A percentile compares a stretch with the other conserved stretches of the same genome.
Evolutionary conservation across 2,797 vertebrate species (phyloP).

Genomic region (Odontamblyopus rebecca): DNA sequence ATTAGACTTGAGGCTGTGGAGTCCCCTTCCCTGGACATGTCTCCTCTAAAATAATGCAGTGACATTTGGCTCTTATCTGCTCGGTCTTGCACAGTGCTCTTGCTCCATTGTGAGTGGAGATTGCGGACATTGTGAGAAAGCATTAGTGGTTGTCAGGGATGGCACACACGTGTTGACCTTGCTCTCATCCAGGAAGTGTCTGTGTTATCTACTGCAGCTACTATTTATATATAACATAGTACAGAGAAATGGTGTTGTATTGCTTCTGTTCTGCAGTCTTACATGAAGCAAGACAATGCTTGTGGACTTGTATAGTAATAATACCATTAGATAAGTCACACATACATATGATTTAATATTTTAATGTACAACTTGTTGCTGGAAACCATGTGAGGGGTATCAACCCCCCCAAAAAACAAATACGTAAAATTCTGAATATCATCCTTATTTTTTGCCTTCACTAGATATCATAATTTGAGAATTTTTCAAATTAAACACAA

Average conservation of each 20-base stretch:
- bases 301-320: not conserved
- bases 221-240: conserved; percentile 30
- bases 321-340: not conserved
- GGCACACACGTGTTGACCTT: conserved; percentile 51
- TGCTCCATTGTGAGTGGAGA: conserved; percentile 46
- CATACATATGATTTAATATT: no score
- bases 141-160: conserved; percentile 36
- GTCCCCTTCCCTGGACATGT: conserved; percentile 18
- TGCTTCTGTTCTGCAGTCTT: not conserved
- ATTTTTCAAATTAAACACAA: not conserved
- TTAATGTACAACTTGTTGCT: no score
- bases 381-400: no score
- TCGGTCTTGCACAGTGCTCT: conserved; percentile 23
- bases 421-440: no score
- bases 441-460: not conserved
- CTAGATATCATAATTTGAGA: not conserved
- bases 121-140: conserved; percentile 45
- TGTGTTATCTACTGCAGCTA: conserved; percentile 45
- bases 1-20: conserved; percentile 27
- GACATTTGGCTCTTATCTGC: conserved; percentile 59
- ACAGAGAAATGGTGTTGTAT: conserved; percentile 9
- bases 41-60: conserved; percentile 39
- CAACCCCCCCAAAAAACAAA: no score
- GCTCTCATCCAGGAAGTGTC: conserved; percentile 50
- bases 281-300: not conserved